Percentiles rank a stretch among this genome's conserved stretches.
phyloP scores from a whole-genome alignment of 2,113 vertebrate species.

The Gadus chalcogrammus region DNA sequence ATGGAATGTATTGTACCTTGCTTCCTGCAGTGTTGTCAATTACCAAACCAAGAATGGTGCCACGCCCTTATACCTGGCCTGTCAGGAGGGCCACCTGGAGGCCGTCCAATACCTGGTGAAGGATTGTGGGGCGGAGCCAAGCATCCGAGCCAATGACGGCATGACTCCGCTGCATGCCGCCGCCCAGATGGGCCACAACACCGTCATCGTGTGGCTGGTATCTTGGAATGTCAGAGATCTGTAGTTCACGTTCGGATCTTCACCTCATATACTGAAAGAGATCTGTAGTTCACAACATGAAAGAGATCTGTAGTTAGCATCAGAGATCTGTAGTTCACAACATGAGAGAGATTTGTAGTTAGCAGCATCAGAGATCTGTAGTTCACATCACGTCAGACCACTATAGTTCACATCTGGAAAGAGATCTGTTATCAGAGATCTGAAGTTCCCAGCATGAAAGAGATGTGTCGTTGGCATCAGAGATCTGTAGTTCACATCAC shows the following conservation, averaged over 20 bases:
- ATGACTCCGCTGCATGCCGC: constrained; percentile 95
- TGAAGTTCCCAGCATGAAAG: too few species aligned
- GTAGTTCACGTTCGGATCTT: neutral
- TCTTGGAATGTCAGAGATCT: constrained; percentile 25
- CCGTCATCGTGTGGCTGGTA: constrained; percentile 96
- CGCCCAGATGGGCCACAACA: constrained; percentile 96
- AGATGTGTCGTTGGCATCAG: too few species aligned
- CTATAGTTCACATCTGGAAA: too few species aligned
- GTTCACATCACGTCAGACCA: too few species aligned
- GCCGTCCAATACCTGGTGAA: constrained; percentile 92
- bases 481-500: too few species aligned
- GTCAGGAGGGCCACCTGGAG: constrained; percentile 98
- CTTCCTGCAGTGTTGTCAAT: constrained; percentile 81
- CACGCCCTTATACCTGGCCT: constrained; percentile 97
- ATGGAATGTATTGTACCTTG: neutral
- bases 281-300: too few species aligned
- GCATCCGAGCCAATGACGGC: constrained; percentile 84
- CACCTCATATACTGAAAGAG: neutral
- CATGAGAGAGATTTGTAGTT: too few species aligned
- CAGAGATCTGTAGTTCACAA: too few species aligned
- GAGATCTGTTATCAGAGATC: too few species aligned
- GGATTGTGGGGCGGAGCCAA: constrained; percentile 87
- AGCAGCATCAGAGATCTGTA: too few species aligned
- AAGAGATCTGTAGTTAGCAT: too few species aligned
- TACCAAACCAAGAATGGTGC: constrained; percentile 96